These are phyloP conservation scores for Neodontobutis hainanensis DNA, from an alignment of 2,113 vertebrate species.

Conservation along the genomic window DNA sequence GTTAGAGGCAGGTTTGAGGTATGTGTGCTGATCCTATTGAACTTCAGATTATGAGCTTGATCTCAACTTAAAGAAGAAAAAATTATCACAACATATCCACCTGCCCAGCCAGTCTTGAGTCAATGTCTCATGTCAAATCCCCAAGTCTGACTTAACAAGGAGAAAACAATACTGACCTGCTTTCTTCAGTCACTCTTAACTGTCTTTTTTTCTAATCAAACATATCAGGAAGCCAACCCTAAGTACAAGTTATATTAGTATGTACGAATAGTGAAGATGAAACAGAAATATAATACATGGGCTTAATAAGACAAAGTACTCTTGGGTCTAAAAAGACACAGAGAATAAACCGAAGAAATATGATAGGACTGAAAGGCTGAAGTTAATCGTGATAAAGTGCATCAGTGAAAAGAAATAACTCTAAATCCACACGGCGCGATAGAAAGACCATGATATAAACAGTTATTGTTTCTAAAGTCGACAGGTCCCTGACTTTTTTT, in stretches of 20 bases:
- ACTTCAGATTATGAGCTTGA: too few species aligned
- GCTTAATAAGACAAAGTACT: conserved; percentile 15
- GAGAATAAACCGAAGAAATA: conserved; percentile 33
- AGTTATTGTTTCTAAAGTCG: conserved; percentile 22
- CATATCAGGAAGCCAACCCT: not conserved
- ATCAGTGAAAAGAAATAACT: conserved; percentile 28
- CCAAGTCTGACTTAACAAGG: too few species aligned
- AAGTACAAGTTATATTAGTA: conserved; percentile 8
- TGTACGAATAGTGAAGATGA: conserved; percentile 17
- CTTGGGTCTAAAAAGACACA: conserved; percentile 13
- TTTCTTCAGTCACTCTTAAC: too few species aligned
- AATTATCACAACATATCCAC: too few species aligned
- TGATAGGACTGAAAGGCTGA: conserved; percentile 34
- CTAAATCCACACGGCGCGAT: conserved; percentile 32
- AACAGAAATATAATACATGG: conserved; percentile 10
- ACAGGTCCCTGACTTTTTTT: conserved; percentile 23
- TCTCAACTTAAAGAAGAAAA: too few species aligned
- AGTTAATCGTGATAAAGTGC: conserved; percentile 49
- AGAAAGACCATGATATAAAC: conserved; percentile 19
- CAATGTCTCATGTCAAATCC: too few species aligned
- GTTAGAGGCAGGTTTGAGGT: too few species aligned
- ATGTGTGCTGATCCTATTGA: too few species aligned
- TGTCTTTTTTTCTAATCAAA: too few species aligned
- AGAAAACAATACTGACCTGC: too few species aligned
- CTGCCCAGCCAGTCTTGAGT: too few species aligned